phyloP scores from a whole-genome alignment of 2,797 vertebrate species.

The Siniperca obscura region DNA sequence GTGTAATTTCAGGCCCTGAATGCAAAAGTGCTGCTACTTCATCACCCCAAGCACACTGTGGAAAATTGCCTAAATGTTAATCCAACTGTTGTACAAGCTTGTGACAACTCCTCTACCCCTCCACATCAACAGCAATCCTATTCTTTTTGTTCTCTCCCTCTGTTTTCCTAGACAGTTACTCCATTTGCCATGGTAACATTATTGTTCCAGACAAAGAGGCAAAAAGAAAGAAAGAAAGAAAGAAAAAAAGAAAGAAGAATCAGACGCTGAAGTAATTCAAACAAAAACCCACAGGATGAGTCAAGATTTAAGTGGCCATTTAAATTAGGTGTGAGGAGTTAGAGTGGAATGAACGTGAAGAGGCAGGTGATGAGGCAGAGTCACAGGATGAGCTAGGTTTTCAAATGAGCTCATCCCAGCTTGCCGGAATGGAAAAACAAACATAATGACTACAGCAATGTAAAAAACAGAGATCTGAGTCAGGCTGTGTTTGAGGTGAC shows the following conservation, averaged over 20 bases:
- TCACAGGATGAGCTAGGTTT: slow-evolving; percentile 25
- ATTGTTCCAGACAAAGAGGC: slow-evolving; percentile 31
- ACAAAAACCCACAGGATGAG: slow-evolving; percentile 45
- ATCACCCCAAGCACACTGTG: slow-evolving; percentile 43
- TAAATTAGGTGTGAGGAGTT: slow-evolving; percentile 49
- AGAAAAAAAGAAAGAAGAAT: background rate
- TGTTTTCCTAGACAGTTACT: slow-evolving; percentile 21
- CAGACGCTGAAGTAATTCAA: slow-evolving; percentile 32
- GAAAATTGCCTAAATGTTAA: slow-evolving; percentile 67
- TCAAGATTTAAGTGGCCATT: slow-evolving; percentile 56
- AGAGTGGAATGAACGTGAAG: slow-evolving; percentile 22
- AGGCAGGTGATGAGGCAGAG: slow-evolving; percentile 37
- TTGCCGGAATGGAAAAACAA: slow-evolving; percentile 9
- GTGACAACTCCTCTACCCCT: slow-evolving; percentile 23
- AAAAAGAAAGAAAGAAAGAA: background rate
- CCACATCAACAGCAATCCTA: slow-evolving; percentile 9
- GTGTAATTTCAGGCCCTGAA: slow-evolving; percentile 47
- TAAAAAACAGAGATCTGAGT: background rate
- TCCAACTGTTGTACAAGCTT: slow-evolving; percentile 46
- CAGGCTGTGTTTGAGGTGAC: slow-evolving; percentile 24
- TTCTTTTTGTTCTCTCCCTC: slow-evolving; percentile 3
- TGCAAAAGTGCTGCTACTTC: slow-evolving; percentile 46
- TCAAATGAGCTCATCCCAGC: slow-evolving; percentile 40
- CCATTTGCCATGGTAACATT: slow-evolving; percentile 25
- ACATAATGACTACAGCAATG: background rate